Percentiles rank a stretch among this genome's conserved stretches.
These are phyloP conservation scores for Ornithorhynchus anatinus DNA, from an alignment of 2,113 vertebrate species.

Conservation along the genomic window DNA sequence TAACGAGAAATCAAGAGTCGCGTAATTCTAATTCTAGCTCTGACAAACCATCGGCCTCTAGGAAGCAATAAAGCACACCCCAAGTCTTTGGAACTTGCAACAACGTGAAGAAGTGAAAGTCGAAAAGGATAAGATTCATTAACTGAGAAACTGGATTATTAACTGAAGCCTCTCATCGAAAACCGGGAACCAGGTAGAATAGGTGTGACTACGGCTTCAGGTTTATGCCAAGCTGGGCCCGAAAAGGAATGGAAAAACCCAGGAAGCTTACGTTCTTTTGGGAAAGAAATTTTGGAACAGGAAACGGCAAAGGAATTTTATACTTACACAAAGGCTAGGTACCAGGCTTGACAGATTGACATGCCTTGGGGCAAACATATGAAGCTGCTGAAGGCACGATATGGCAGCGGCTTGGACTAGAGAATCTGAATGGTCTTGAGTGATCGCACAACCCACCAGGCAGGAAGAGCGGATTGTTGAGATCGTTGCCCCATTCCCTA, in stretches of 20 bases:
- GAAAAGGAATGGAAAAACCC: neutral
- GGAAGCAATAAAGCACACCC: too few species aligned
- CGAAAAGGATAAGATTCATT: neutral
- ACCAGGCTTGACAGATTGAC: slow-evolving; percentile 97
- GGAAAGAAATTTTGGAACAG: slow-evolving; percentile 4
- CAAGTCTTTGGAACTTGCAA: too few species aligned
- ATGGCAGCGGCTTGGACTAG: slow-evolving; percentile 97
- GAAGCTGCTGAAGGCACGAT: slow-evolving; percentile 97
- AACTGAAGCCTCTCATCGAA: slow-evolving; percentile 13
- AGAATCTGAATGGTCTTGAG: slow-evolving; percentile 97
- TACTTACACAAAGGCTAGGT: slow-evolving; percentile 91
- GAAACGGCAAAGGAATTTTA: neutral
- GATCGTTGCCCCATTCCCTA: slow-evolving; percentile 92
- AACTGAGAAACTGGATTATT: neutral
- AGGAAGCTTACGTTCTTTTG: neutral
- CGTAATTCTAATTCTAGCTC: too few species aligned
- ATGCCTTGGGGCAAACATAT: slow-evolving; percentile 97
- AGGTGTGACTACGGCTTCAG: too few species aligned
- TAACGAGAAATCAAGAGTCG: too few species aligned
- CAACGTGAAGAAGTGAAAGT: too few species aligned
- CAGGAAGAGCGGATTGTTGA: slow-evolving; percentile 98
- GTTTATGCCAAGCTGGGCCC: neutral
- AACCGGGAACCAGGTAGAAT: neutral
- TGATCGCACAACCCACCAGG: slow-evolving; percentile 98
- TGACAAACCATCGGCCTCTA: too few species aligned